Evolutionary conservation across 1,140 invertebrate genomes (phyloP).

Genomic region (Caenorhabditis latens): DNA sequence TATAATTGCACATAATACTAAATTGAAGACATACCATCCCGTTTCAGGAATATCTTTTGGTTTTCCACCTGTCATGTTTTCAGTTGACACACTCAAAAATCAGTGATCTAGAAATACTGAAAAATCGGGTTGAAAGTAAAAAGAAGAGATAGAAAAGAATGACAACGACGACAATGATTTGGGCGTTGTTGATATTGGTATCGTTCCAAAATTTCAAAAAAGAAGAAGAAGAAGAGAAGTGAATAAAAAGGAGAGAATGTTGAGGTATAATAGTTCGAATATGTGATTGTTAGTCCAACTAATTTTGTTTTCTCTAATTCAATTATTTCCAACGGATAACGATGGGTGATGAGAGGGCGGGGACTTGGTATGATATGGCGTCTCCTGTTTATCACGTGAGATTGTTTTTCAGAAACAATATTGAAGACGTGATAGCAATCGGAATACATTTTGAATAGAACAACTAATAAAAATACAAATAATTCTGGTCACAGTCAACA

Average conservation of each 20-base stretch:
- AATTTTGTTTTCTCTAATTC: not conserved
- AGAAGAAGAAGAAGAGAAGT: not conserved
- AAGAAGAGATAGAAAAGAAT: slow-evolving; percentile 11
- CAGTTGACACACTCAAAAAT: not conserved
- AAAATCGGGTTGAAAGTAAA: not conserved
- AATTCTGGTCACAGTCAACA: no score
- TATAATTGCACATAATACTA: slow-evolving; percentile 79
- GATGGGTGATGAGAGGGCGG: not conserved
- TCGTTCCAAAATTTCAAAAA: slow-evolving; percentile 2
- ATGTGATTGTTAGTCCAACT: slow-evolving; percentile 2
- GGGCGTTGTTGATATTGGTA: slow-evolving; percentile 12
- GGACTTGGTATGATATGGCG: not conserved
- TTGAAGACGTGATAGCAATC: not conserved
- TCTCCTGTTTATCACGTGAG: not conserved
- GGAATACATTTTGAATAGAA: not conserved
- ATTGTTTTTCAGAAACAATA: slow-evolving; percentile 1
- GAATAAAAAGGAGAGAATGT: not conserved
- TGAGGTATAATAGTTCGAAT: not conserved
- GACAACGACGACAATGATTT: slow-evolving; percentile 18
- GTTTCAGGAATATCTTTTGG: slow-evolving; percentile 64
- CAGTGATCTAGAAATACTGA: slow-evolving; percentile 7
- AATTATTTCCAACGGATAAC: not conserved
- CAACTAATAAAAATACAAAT: no score
- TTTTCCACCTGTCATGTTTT: not conserved
- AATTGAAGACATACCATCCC: slow-evolving; percentile 78